A percentile compares a stretch with the other conserved stretches of the same genome.
Evolutionary conservation across 2,888 invertebrate genomes (phyloP).

Genomic region (Thysanoteuthis rhombus): DNA sequence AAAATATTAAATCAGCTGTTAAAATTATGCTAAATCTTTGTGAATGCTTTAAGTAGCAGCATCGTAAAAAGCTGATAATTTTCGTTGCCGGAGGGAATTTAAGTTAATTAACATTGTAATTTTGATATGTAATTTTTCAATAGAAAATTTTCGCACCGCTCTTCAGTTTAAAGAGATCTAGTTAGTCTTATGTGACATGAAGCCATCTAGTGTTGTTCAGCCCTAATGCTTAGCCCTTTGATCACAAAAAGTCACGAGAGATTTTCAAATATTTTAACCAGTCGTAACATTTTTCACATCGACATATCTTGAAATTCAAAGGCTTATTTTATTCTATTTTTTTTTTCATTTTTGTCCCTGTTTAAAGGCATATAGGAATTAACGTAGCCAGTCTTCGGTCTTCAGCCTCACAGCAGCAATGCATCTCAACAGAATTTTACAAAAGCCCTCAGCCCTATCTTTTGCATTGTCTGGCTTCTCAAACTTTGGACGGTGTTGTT

Average conservation of each 20-base stretch:
- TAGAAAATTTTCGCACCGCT: not conserved
- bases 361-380: not conserved
- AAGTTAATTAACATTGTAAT: not conserved
- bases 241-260: not conserved
- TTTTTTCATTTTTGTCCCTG: not conserved
- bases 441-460: not conserved
- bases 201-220: not conserved
- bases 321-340: not conserved
- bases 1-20: not conserved
- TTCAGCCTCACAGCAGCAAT: not conserved
- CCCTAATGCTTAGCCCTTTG: not conserved
- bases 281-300: not conserved
- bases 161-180: not conserved
- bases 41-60: not conserved
- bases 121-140: not conserved
- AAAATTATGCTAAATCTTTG: not conserved
- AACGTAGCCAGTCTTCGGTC: not conserved
- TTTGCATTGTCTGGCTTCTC: not conserved
- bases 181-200: not conserved
- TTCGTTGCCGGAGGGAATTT: not conserved
- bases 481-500: not conserved
- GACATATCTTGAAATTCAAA: slow-evolving; percentile 12
- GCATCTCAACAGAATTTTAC: not conserved
- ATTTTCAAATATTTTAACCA: not conserved
- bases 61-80: not conserved